phyloP scores from a whole-genome alignment of 2,113 vertebrate genomes.

The Reinhardtius hippoglossoides region DNA sequence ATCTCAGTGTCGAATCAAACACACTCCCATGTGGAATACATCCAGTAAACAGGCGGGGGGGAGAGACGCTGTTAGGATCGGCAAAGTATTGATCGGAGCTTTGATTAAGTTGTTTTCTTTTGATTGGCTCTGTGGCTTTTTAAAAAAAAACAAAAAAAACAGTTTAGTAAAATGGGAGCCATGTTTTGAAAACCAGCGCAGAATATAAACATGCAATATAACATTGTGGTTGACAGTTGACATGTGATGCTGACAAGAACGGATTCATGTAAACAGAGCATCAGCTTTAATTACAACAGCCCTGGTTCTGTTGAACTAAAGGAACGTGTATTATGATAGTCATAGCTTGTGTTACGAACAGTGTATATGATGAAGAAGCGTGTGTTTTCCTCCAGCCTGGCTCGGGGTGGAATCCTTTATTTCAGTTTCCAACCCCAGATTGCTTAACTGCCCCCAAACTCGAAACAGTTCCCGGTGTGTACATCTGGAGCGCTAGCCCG shows the following conservation, averaged over 20 bases:
- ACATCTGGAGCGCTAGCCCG: constrained; percentile 47
- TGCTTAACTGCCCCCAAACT: constrained; percentile 25
- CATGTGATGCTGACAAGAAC: neutral
- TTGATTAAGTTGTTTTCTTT: constrained; percentile 4
- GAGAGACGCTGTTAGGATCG: neutral
- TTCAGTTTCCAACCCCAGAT: constrained; percentile 45
- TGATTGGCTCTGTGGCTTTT: neutral
- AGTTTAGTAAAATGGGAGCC: constrained; percentile 3
- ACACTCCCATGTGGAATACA: neutral
- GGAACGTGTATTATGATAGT: neutral
- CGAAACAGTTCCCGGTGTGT: constrained; percentile 67
- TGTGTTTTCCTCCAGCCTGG: neutral
- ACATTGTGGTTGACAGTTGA: constrained; percentile 6
- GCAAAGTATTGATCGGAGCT: constrained; percentile 8
- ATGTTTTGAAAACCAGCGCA: constrained; percentile 21
- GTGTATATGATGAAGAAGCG: constrained; percentile 26
- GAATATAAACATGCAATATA: neutral
- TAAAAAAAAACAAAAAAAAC: neutral
- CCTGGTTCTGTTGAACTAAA: neutral
- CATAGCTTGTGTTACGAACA: neutral
- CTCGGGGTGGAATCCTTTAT: constrained; percentile 61
- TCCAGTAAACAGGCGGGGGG: too few species aligned
- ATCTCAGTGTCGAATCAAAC: too few species aligned
- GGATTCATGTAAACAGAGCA: constrained; percentile 4
- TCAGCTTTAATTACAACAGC: neutral